A percentile compares a stretch with the other conserved stretches of the same genome.
Conservation (phyloP, 1,140 invertebrate genomes). For the Bombus superbus region DNA sequence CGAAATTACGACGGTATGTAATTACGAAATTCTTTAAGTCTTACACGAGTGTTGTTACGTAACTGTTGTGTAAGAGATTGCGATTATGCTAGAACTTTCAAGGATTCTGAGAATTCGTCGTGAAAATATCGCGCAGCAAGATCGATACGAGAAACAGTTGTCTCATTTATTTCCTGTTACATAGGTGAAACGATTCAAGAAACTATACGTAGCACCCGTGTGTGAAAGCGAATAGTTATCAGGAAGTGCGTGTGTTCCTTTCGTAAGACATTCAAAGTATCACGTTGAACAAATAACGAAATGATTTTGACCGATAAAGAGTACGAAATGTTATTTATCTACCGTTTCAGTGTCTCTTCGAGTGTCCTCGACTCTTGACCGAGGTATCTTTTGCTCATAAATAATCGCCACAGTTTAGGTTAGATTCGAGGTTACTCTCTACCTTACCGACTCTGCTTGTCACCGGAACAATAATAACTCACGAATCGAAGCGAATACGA, state of each 20-base stretch:
- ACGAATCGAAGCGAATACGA: background rate
- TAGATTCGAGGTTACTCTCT: background rate
- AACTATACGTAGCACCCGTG: background rate
- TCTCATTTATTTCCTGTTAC: constrained; percentile 11
- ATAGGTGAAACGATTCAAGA: background rate
- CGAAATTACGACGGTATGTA: constrained; percentile 33
- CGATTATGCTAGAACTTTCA: constrained; percentile 19
- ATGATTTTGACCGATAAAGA: no score
- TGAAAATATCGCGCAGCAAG: background rate
- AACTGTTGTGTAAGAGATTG: constrained; percentile 35
- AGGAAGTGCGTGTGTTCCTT: background rate
- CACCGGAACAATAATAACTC: no score
- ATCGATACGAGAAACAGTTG: constrained; percentile 17
- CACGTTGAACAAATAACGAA: no score
- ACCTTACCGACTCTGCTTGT: no score
- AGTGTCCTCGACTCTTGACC: background rate
- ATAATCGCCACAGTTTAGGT: background rate
- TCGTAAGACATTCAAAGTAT: background rate
- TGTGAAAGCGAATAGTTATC: background rate
- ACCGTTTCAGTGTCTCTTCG: background rate
- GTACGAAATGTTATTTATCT: background rate
- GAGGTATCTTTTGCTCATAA: background rate
- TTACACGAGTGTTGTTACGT: constrained; percentile 41
- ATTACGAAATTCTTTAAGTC: constrained; percentile 46
- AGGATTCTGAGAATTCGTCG: constrained; percentile 37